Evolutionary conservation across 2,888 invertebrate genomes (phyloP), one percentile per base, ranked within the genome.

Genomic region (Creontiades dilutus): DNA sequence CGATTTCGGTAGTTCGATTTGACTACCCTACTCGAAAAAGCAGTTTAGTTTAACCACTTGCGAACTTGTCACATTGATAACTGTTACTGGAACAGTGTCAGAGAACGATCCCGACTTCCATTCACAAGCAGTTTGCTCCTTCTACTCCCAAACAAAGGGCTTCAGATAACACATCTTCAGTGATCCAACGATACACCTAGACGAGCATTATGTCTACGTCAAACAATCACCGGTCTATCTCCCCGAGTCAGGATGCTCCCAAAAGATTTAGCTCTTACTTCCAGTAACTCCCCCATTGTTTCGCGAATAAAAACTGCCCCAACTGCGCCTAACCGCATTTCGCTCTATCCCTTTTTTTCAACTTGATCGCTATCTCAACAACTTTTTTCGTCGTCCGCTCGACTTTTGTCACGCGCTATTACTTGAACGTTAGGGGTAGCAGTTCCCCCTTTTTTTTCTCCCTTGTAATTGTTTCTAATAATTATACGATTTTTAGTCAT

Each of bases 131-230:
- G 23, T 27, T 23, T 27, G 7, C 19, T 3, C 19, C 78, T 37
- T 46, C 78, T 47, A 37, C 14, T 80, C 46, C 16, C n/a, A 80
- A 80, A 85, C 82, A 85, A 85, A 85, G 61, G 85, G 55, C 52
- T 61, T 27, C 52, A 61, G 85, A 85, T 85, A 85, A 85, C 61
- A 37, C 57, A 85, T 85, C 85, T 57, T 85, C 37, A 47, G 37
- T 47, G 85, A 57, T 61, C 85, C 85, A 80, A 11, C 28, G 85
- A 85, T 85, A 85, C 85, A 85, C 82, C 23, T 61, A 61, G 61
- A 12, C 57, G 57, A 84, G 84, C 84, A 84, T 84, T 84, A 84
- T 84, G 85, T 85, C 85, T 61, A 85, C 85, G 85, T 85, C 85
- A 52, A 52, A 61, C 57, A 85, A 85, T 85, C 82, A 13, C 57